These are phyloP conservation scores for Lateolabrax maculatus DNA, from an alignment of 2,797 vertebrate species.

Conservation along the genomic window DNA sequence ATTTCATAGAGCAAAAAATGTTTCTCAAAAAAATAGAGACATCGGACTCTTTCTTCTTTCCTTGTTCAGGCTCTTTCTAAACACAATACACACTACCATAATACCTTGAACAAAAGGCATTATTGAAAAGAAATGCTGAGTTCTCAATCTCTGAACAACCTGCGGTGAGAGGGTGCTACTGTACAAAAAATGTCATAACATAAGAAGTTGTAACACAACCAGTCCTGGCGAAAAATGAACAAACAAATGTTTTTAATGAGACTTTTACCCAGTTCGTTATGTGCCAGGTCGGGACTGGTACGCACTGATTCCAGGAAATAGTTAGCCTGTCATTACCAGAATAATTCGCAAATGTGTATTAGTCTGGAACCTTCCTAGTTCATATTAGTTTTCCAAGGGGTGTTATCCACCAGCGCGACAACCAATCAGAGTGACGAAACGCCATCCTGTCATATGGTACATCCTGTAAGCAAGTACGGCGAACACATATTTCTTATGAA, in stretches of 20 bases:
- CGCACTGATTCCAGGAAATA: neutral
- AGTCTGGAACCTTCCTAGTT: too few species aligned
- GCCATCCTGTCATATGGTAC: too few species aligned
- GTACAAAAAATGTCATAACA: neutral
- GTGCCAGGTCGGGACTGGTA: neutral
- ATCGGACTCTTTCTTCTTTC: neutral
- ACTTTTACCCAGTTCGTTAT: neutral
- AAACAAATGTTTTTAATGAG: neutral
- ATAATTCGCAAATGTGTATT: too few species aligned
- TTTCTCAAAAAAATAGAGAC: conserved; percentile 14
- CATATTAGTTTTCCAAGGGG: too few species aligned
- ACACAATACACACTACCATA: conserved; percentile 13
- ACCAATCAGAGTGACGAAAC: too few species aligned
- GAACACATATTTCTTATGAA: too few species aligned
- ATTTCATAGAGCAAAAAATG: conserved; percentile 10
- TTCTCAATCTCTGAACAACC: neutral
- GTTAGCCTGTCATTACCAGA: neutral
- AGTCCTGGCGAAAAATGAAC: neutral
- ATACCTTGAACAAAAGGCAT: conserved; percentile 7
- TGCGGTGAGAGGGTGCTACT: neutral
- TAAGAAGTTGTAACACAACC: neutral
- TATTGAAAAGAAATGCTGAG: neutral
- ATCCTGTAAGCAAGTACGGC: too few species aligned
- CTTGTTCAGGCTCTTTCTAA: conserved; percentile 20
- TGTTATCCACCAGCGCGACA: too few species aligned